Evolutionary conservation across 2,113 vertebrate species (phyloP), one percentile per base, ranked within the genome.

Genomic region (Nibea coibor): DNA sequence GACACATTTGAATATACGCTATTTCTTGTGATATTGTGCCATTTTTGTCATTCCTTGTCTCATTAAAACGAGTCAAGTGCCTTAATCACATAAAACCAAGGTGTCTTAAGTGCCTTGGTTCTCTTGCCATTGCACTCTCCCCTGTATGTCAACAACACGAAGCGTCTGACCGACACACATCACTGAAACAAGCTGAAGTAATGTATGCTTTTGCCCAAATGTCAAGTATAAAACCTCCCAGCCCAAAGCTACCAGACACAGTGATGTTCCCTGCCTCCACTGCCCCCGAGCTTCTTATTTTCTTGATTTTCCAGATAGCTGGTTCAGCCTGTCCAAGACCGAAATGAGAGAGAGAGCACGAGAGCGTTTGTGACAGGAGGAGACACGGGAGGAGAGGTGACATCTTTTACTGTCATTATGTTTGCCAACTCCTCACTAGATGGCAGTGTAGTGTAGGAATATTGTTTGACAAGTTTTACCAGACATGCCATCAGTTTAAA

Each of bases 361-460:
- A 54, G 26, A 75, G 15, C 12, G 31, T 54, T 43, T 85, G 56
- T 81, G 77, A 81, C 72, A 82, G 77, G 63, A 67, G 66, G 53
- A 72, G 59, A 74, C 63, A 26, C 50, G 2, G 10, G 65, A 58
- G 62, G 35, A 54, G 65, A 84, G 57, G 80, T 61, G 61, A 57
- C 61, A 48, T 85, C 56, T 66, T 81, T 43, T 43, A 53, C 69
- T 69, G 82, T 86, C 79, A 84, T 81, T 50, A 35, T 80, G 66
- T 88, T 73, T 73, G 31, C 69, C 2, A 17, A 76, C 24, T 64
- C 65, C 67, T 81, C 92, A 91, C 93, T 93, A 94, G 93, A 92
- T 94, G 92, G 93, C 92, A 93, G 91, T 92, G 87, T 89, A 83
- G 88, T 68, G 81, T 72, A 85, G 81, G 51, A 58, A 64, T 87